phyloP scores from a whole-genome alignment of 2,797 vertebrate genomes.

The Peromyscus melanophrys region DNA sequence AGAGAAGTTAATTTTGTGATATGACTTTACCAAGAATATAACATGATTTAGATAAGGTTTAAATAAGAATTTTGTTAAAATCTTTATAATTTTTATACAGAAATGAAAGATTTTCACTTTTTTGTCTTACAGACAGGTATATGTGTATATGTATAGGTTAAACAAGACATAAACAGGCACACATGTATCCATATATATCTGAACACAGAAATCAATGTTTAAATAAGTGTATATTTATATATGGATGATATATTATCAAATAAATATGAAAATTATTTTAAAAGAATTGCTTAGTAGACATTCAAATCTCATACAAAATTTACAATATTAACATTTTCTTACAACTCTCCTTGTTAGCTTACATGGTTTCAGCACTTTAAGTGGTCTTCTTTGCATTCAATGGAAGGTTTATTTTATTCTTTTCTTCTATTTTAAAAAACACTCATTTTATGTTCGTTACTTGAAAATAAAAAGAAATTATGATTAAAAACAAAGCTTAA shows the following conservation, averaged over 20 bases:
- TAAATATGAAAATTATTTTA: conserved; percentile 8
- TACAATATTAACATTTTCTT: neutral
- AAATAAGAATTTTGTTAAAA: neutral
- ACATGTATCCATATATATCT: neutral
- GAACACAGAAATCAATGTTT: neutral
- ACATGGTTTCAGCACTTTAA: neutral
- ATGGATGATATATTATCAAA: neutral
- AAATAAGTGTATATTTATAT: neutral
- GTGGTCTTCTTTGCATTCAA: neutral
- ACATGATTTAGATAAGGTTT: neutral
- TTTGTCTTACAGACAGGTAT: neutral
- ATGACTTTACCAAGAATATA: neutral
- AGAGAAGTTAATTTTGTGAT: neutral
- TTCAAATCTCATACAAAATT: conserved; percentile 23
- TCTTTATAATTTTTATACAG: neutral
- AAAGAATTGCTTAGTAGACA: neutral
- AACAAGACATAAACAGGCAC: neutral
- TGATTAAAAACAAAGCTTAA: neutral
- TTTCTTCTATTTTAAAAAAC: neutral
- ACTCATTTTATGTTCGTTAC: neutral
- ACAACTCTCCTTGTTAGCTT: neutral
- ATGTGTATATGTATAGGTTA: neutral
- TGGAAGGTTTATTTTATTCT: neutral
- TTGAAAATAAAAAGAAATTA: neutral
- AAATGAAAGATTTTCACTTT: neutral